Evolutionary conservation across 2,888 invertebrate species (phyloP).

Genomic region (Andrena dorsata): DNA sequence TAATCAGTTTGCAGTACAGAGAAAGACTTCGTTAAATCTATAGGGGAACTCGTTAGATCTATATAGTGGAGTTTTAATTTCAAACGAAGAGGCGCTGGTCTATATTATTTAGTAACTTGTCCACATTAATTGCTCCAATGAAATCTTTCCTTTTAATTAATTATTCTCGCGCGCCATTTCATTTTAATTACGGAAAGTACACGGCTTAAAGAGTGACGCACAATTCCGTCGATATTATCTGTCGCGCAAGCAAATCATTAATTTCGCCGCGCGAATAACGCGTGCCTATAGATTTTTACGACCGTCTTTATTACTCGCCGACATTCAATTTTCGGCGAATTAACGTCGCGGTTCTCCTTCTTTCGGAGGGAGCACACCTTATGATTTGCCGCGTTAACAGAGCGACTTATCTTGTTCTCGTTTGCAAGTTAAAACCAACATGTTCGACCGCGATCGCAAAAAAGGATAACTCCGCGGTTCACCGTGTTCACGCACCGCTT

Average conservation of each 20-base stretch:
- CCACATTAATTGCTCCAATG: constrained; percentile 13
- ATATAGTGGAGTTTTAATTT: no score
- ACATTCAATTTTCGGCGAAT: constrained; percentile 5
- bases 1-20: no score
- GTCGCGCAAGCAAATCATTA: constrained; percentile 2
- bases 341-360: neutral
- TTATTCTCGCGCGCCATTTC: neutral
- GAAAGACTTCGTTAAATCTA: neutral
- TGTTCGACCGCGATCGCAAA: constrained; percentile 12
- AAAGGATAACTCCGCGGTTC: constrained; percentile 29
- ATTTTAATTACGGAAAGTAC: neutral
- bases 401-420: neutral
- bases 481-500: constrained; percentile 9
- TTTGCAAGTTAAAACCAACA: constrained; percentile 28
- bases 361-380: no score
- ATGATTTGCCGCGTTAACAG: neutral
- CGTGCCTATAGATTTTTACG: neutral
- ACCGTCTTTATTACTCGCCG: neutral
- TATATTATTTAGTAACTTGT: neutral
- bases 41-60: no score
- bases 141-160: constrained; percentile 8
- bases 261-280: neutral
- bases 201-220: neutral
- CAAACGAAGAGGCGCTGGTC: neutral
- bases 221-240: constrained; percentile 19